Conservation (phyloP, 2,113 vertebrate genomes). For the Chinchilla lanigera region DNA sequence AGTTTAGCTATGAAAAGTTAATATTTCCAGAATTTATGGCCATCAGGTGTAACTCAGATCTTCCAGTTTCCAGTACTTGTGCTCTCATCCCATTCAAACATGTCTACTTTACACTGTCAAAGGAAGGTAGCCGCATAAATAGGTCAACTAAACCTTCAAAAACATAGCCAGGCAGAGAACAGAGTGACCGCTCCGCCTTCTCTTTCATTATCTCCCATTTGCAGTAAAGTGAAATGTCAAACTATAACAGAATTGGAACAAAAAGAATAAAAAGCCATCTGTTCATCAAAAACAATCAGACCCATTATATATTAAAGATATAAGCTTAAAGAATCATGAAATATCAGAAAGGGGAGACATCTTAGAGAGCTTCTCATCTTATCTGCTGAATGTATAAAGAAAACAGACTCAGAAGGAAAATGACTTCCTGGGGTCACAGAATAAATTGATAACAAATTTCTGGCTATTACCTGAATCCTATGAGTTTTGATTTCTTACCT, state of each 20-base stretch:
- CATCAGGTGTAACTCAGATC: not conserved
- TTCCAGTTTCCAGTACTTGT: constrained; percentile 2
- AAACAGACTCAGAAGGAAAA: constrained; percentile 55
- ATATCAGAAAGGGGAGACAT: constrained; percentile 51
- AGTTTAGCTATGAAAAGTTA: not conserved
- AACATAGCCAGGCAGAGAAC: constrained; percentile 38
- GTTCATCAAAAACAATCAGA: constrained; percentile 54
- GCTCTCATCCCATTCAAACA: constrained; percentile 44
- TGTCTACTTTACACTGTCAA: constrained; percentile 16
- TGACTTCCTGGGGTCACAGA: constrained; percentile 9
- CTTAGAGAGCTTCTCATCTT: constrained; percentile 56
- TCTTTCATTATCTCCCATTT: constrained; percentile 74
- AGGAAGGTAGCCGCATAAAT: constrained; percentile 32
- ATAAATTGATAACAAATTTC: constrained; percentile 47
- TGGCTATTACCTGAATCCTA: constrained; percentile 32
- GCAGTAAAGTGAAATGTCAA: constrained; percentile 75
- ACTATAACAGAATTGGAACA: constrained; percentile 56
- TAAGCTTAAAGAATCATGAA: constrained; percentile 49
- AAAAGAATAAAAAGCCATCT: constrained; percentile 66
- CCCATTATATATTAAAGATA: constrained; percentile 58
- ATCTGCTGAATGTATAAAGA: constrained; percentile 40
- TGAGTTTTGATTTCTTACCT: constrained; percentile 42
- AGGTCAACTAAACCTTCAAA: constrained; percentile 66
- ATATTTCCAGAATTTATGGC: not conserved
- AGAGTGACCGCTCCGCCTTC: constrained; percentile 47